Evolutionary conservation across 1,140 invertebrate genomes (phyloP).

Genomic region (Ditylenchus dipsaci): DNA sequence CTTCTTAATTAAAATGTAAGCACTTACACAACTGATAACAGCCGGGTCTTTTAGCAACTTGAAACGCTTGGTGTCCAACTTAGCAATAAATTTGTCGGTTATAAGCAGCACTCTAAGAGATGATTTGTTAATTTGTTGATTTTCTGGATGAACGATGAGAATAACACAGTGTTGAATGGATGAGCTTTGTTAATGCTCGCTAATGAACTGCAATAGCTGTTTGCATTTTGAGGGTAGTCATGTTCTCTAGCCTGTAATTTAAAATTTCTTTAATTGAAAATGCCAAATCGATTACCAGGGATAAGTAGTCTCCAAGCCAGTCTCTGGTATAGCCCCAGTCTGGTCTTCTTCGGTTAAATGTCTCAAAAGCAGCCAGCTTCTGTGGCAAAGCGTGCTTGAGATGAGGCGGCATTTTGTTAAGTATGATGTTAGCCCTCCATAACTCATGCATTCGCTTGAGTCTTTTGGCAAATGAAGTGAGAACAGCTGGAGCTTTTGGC

Average conservation of each 20-base stretch:
- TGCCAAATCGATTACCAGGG: conserved; percentile 40
- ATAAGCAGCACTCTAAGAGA: conserved; percentile 80
- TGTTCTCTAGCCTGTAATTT: conserved; percentile 67
- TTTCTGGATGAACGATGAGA: conserved; percentile 52
- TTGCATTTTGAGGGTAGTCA: conserved; percentile 68
- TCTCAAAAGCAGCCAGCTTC: conserved; percentile 76
- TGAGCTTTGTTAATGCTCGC: conserved; percentile 69
- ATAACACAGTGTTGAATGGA: conserved; percentile 64
- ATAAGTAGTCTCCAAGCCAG: conserved; percentile 88
- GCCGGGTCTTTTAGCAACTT: conserved; percentile 79
- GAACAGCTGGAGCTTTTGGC: conserved; percentile 72
- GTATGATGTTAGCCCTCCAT: conserved; percentile 82
- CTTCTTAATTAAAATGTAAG: not conserved
- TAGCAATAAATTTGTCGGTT: conserved; percentile 81
- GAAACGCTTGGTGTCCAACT: conserved; percentile 77
- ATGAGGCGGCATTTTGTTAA: conserved; percentile 72
- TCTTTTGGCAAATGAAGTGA: conserved; percentile 63
- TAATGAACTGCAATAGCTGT: conserved; percentile 69
- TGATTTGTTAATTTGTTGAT: conserved; percentile 75
- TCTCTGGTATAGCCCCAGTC: conserved; percentile 77
- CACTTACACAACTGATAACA: conserved; percentile 71
- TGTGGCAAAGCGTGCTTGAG: conserved; percentile 79
- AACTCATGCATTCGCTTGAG: conserved; percentile 66
- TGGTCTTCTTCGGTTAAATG: conserved; percentile 69
- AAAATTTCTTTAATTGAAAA: not conserved